Evolutionary conservation across 2,797 vertebrate species (phyloP), one percentile per base, ranked within the genome.

Genomic region (Crotalus adamanteus): DNA sequence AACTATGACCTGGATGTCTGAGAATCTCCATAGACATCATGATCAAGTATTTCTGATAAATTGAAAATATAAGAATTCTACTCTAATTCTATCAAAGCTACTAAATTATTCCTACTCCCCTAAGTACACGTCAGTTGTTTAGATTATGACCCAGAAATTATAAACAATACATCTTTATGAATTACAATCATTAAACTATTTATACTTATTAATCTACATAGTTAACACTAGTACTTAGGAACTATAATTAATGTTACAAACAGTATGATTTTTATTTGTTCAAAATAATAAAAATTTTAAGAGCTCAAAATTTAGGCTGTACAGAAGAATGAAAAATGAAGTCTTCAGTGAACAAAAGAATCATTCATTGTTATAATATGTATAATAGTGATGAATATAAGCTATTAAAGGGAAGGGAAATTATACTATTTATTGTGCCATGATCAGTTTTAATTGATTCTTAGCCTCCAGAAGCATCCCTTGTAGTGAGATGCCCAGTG

Each of bases 371-470:
- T 3, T 42, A 42, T 42, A 22, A 56, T 55, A 69, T 47, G 37
- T 14, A 31, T 90, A 47, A 47, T 25, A 47, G 8, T 83, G 42
- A 9, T 93, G 2, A 93, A 86, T 93, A 94, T 92, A 93, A 93
- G 65, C 65, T 89, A 0, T 89, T 0, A 1, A 87, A 94, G 89
- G 59, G 42, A 63, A 91, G 20, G 0, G 16, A 78, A 91, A 91
- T 94, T 94, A 61, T 9, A 7, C 25, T 94, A 25, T 53, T 60
- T 63, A 78, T 51, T 25, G 55, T 83, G 65, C 59, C 78, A 51
- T 86, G 25, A 47, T 86, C 53, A 90, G 6, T 83, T 83, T 47
- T 47, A 93, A n/a, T 65, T 2, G 37, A 22, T 90, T 60, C 20
- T 90, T 73, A 56, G 8, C 7, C 13, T 20, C 6, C 37, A 47